Percentiles rank a stretch among this genome's conserved stretches.
These are phyloP conservation scores for Cetonia aurata DNA, from an alignment of 2,888 invertebrate genomes.

Conservation along the genomic window DNA sequence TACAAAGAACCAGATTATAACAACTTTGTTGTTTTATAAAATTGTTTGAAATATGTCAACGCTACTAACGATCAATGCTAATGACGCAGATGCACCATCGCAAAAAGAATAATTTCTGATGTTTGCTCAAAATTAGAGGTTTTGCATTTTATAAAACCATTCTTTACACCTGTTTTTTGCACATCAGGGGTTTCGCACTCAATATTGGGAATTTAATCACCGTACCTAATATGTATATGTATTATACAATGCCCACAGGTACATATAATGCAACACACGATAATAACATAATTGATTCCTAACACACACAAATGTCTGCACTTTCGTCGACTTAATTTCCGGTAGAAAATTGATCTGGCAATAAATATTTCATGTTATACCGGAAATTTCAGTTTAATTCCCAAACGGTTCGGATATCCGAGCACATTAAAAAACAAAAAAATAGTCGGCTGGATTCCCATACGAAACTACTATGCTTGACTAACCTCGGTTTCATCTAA, in stretches of 20 bases:
- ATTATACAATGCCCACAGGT: neutral
- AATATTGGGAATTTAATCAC: too few species aligned
- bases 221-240: too few species aligned
- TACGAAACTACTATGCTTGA: slow-evolving; percentile 40
- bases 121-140: too few species aligned
- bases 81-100: too few species aligned
- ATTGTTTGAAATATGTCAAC: too few species aligned
- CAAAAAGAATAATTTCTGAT: too few species aligned
- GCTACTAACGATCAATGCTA: too few species aligned
- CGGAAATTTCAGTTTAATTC: slow-evolving; percentile 61
- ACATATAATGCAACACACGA: slow-evolving; percentile 11
- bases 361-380: slow-evolving; percentile 58
- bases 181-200: too few species aligned
- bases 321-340: slow-evolving; percentile 55
- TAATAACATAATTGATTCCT: slow-evolving; percentile 21
- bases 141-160: too few species aligned
- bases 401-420: slow-evolving; percentile 52
- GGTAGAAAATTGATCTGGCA: slow-evolving; percentile 56
- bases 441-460: slow-evolving; percentile 34
- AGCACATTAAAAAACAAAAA: slow-evolving; percentile 26
- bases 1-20: too few species aligned
- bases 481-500: slow-evolving; percentile 21
- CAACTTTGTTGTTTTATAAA: too few species aligned
- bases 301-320: slow-evolving; percentile 23
- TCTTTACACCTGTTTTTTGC: too few species aligned